Evolutionary conservation across 1,140 invertebrate species (phyloP).

Genomic region (Temnothorax longispinosus): DNA sequence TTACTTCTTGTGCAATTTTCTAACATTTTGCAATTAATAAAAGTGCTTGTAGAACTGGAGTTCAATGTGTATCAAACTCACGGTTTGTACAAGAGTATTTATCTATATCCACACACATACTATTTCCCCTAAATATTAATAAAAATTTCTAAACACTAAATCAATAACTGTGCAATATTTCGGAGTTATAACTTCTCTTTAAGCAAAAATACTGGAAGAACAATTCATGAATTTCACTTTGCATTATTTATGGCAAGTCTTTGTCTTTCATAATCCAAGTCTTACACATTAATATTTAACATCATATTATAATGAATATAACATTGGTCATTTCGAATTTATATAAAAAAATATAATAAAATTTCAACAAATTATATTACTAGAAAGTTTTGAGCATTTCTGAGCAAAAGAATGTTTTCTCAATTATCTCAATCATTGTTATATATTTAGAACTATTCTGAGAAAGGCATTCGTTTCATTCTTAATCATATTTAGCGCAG

Average conservation of each 20-base stretch:
- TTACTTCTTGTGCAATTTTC: slow-evolving; percentile 20
- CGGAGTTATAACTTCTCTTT: background rate
- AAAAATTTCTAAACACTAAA: background rate
- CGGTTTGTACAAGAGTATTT: slow-evolving; percentile 14
- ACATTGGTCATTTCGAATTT: background rate
- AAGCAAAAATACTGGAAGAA: slow-evolving; percentile 2
- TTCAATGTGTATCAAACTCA: background rate
- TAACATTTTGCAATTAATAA: background rate
- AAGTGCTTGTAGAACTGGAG: background rate
- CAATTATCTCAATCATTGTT: slow-evolving; percentile 3
- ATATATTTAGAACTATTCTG: slow-evolving; percentile 1
- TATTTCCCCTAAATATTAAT: background rate
- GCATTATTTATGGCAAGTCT: background rate
- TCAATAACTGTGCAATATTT: background rate
- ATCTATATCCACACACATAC: background rate
- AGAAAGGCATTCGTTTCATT: background rate
- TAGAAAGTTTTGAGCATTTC: slow-evolving; percentile 5
- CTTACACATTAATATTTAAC: background rate
- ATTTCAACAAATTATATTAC: background rate
- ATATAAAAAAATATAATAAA: background rate
- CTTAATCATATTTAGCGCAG: background rate
- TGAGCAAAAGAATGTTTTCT: background rate
- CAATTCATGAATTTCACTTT: background rate
- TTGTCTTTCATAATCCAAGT: background rate
- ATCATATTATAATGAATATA: slow-evolving; percentile 22